A percentile compares a stretch with the other conserved stretches of the same genome.
Evolutionary conservation across 1,140 invertebrate genomes (phyloP).

Genomic region (Hetaerina americana): DNA sequence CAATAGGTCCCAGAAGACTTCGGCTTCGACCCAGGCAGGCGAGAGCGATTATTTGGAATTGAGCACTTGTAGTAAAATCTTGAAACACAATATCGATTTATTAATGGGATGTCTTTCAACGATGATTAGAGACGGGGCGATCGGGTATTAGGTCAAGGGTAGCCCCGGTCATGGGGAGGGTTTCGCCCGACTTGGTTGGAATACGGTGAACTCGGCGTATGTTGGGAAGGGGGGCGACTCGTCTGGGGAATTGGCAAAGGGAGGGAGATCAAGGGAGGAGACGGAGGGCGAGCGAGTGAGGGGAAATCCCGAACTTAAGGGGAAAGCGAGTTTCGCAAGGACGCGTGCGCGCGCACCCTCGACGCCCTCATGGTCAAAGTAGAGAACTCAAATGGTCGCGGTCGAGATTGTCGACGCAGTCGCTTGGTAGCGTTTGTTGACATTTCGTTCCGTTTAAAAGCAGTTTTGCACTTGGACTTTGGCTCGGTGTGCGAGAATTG

Average conservation of each 20-base stretch:
- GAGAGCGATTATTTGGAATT: no score
- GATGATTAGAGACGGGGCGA: no score
- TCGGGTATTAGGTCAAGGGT: no score
- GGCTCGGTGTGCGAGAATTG: no score
- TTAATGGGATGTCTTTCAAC: no score
- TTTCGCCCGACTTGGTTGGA: no score
- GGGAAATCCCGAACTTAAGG: neutral
- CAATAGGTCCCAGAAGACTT: no score
- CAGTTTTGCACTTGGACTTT: no score
- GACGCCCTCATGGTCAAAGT: neutral
- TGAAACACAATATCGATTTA: no score
- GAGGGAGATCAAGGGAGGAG: neutral
- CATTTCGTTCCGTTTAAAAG: neutral
- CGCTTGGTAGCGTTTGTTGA: neutral
- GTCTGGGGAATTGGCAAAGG: neutral
- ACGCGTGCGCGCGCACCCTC: neutral
- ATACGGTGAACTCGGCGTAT: neutral
- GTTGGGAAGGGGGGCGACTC: neutral
- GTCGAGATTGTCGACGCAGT: neutral
- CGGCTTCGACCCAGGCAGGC: no score
- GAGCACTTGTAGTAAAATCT: no score
- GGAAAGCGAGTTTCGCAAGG: neutral
- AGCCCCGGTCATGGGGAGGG: no score
- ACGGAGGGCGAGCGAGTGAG: neutral
- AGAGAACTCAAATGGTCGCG: neutral